Evolutionary conservation across 1,140 invertebrate genomes (phyloP), one percentile per base, ranked within the genome.

Genomic region (Dufourea novaeangliae): DNA sequence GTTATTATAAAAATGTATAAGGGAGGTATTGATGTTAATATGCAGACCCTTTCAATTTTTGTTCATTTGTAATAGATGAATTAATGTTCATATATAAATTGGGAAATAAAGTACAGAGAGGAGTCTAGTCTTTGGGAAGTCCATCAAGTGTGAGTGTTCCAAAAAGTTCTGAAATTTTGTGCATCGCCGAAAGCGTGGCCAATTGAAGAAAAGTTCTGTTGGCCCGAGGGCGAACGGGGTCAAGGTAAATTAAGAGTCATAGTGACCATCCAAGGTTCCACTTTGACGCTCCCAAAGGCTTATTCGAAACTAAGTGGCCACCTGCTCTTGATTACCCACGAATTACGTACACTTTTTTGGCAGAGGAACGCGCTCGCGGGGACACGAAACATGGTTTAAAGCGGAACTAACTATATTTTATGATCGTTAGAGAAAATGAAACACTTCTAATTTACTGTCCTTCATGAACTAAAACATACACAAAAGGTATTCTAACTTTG

Each of bases 161-260:
- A 20, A n/a, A 20, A 14, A 44, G 12, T 12, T 17, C 17, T 17
- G 44, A n/a, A 46, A 14, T 4, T 20, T 44, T 34, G 39, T 37
- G 32, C 44, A 68, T 57, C 46, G 44, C n/a, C 44, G 12, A 20
- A 14, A 22, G 32, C 29, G 50, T 44, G 32, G 11, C 27, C 50
- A 69, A 76, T 57, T 76, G 57, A 76, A 75, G 52, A 56, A 59
- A 68, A 66, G 56, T 37, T 32, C 7, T 17, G 52, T n/a, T 32
- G 12, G 25, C 62, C 12, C 20, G 17, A 44, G 68, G 39, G n/a
- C 14, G 20, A 44, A 71, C 44, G 14, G 17, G n/a, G 29, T 10
- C 17, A 17, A n/a, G 7, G 4, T 7, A 37, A 76, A 69, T 69
- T 57, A 68, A 41, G 39, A 59, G 59, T 22, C 59, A 25, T n/a